Conservation (phyloP, 2,113 vertebrate species). For the Hydrochoerus hydrochaeris region DNA sequence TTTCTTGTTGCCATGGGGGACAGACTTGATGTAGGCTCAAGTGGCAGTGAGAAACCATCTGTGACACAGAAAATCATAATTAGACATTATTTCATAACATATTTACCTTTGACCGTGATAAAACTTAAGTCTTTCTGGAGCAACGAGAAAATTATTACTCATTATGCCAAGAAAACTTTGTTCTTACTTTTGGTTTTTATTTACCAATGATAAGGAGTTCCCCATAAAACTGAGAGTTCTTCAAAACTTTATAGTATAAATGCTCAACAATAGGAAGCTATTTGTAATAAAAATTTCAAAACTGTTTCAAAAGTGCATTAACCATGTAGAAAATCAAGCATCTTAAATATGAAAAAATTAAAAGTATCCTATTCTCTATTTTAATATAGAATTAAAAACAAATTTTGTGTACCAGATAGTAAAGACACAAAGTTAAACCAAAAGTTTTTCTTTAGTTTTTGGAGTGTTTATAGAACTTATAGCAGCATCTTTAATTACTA, state of each 20-base stretch:
- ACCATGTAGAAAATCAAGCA: conserved; percentile 3
- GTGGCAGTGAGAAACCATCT: conserved; percentile 75
- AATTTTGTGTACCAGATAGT: background rate
- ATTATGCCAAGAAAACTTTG: conserved; percentile 23
- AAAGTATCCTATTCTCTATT: background rate
- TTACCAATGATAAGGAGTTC: conserved; percentile 46
- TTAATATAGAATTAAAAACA: conserved; percentile 11
- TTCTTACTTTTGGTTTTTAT: conserved; percentile 46
- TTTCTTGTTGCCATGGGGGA: conserved; percentile 71
- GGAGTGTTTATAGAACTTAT: conserved; percentile 7
- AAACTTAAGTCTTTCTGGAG: conserved; percentile 55
- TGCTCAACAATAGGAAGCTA: conserved; percentile 42
- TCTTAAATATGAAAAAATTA: conserved; percentile 58
- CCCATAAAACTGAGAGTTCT: conserved; percentile 2
- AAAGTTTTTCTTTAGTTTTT: conserved; percentile 44
- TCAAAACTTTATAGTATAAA: conserved; percentile 41
- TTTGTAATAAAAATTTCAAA: conserved; percentile 48
- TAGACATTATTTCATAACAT: conserved; percentile 72
- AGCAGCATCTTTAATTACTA: background rate
- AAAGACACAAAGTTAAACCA: background rate
- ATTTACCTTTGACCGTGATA: conserved; percentile 64
- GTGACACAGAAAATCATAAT: conserved; percentile 72
- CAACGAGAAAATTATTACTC: conserved; percentile 53
- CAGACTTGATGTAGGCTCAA: conserved; percentile 76
- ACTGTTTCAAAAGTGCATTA: conserved; percentile 14